Evolutionary conservation across 2,888 invertebrate species (phyloP).

Genomic region (Nysson spinosus): DNA sequence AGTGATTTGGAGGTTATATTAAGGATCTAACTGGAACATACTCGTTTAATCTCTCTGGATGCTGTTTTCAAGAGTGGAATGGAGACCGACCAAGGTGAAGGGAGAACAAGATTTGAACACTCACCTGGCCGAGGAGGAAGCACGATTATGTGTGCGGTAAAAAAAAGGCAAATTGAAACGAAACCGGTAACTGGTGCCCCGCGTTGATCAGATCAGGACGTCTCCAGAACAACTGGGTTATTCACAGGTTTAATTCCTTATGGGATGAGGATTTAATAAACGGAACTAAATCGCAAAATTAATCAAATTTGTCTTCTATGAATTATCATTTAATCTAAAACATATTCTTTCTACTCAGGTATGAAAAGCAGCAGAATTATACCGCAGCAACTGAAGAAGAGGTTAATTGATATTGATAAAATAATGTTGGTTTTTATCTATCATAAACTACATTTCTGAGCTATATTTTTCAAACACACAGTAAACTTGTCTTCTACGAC

Average conservation of each 20-base stretch:
- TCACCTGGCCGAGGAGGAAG: slow-evolving; percentile 6
- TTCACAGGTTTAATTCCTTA: neutral
- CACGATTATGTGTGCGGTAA: slow-evolving; percentile 7
- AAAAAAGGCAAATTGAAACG: slow-evolving; percentile 36
- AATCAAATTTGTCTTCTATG: no score
- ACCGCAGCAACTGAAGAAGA: no score
- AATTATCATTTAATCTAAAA: no score
- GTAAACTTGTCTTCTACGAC: no score
- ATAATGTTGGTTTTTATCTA: no score
- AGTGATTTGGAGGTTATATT: no score
- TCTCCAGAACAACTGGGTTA: slow-evolving; percentile 23
- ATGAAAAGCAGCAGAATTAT: no score
- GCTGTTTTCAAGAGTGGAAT: slow-evolving; percentile 7
- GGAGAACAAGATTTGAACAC: slow-evolving; percentile 15
- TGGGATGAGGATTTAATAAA: neutral
- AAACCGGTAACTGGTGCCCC: slow-evolving; percentile 42
- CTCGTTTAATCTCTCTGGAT: slow-evolving; percentile 18
- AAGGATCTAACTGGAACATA: no score
- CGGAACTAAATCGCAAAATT: neutral
- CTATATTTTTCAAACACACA: no score
- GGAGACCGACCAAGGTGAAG: slow-evolving; percentile 34
- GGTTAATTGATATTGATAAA: no score
- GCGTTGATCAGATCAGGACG: slow-evolving; percentile 11
- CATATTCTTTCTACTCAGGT: no score
- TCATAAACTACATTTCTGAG: no score